Conservation (phyloP, 1,140 invertebrate species). For the Homarus americanus region DNA sequence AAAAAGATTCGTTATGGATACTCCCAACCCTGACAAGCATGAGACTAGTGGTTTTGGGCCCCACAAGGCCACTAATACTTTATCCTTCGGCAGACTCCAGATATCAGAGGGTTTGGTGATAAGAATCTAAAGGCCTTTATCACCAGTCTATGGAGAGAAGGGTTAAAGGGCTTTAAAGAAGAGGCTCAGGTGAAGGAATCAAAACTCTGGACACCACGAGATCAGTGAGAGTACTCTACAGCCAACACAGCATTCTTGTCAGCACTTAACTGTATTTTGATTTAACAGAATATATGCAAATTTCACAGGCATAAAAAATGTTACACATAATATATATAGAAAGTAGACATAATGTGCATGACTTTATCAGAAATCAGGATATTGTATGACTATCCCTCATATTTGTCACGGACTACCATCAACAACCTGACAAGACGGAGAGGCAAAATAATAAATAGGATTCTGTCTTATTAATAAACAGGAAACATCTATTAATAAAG, state of each 20-base stretch:
- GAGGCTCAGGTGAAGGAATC: neutral
- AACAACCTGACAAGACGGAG: neutral
- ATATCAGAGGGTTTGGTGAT: slow-evolving; percentile 26
- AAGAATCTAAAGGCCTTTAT: slow-evolving; percentile 14
- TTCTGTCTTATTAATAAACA: neutral
- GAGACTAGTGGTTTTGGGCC: slow-evolving; percentile 72
- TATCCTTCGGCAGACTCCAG: slow-evolving; percentile 57
- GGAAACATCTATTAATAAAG: too few relatives aligned
- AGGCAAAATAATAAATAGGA: neutral
- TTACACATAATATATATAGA: neutral
- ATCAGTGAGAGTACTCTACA: neutral
- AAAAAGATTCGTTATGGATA: slow-evolving; percentile 44
- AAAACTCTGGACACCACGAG: neutral
- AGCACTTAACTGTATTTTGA: neutral
- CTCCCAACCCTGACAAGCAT: slow-evolving; percentile 68
- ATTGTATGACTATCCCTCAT: too few relatives aligned
- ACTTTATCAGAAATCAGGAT: neutral
- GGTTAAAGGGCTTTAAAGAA: neutral
- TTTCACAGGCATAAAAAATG: neutral
- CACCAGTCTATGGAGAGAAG: neutral
- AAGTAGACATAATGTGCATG: neutral
- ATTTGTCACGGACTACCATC: neutral
- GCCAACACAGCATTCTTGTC: neutral
- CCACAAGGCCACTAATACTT: slow-evolving; percentile 72
- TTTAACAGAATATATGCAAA: neutral